Conservation (phyloP, 2,113 vertebrate species). For the Toxotes chatareus region DNA sequence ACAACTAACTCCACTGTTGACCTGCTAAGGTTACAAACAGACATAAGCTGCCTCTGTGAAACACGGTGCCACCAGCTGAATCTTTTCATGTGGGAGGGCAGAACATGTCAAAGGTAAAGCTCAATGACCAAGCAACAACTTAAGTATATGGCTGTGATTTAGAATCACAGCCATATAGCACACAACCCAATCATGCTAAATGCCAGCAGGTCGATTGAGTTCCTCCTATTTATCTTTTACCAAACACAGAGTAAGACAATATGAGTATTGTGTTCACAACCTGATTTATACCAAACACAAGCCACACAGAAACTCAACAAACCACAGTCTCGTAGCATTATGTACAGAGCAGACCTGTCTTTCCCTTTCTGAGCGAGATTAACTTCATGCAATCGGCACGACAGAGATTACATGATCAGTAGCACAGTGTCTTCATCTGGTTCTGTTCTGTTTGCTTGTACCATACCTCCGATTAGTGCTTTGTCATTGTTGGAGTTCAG, state of each 20-base stretch:
- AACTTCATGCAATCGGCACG: constrained; percentile 8
- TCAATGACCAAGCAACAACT: background rate
- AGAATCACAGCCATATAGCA: background rate
- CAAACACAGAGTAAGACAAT: background rate
- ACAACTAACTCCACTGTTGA: background rate
- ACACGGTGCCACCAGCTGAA: background rate
- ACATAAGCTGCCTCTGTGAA: background rate
- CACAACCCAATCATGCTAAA: background rate
- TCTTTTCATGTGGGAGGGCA: background rate
- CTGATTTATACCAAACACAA: constrained; percentile 2
- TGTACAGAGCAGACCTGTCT: constrained; percentile 6
- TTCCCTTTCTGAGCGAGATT: constrained; percentile 48
- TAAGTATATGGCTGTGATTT: background rate
- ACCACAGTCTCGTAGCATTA: background rate
- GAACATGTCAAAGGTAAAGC: background rate
- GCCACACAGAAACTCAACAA: background rate
- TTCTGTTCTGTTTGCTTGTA: constrained; percentile 53
- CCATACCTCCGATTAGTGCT: constrained; percentile 51
- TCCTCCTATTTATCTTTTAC: constrained; percentile 24
- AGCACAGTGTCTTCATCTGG: constrained; percentile 61
- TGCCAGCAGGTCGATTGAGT: background rate
- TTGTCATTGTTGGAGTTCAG: constrained; percentile 60
- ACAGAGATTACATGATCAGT: constrained; percentile 66
- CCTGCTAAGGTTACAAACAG: background rate
- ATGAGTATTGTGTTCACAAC: background rate